phyloP scores from a whole-genome alignment of 2,888 invertebrate genomes.

The Luffia ferchaultella region DNA sequence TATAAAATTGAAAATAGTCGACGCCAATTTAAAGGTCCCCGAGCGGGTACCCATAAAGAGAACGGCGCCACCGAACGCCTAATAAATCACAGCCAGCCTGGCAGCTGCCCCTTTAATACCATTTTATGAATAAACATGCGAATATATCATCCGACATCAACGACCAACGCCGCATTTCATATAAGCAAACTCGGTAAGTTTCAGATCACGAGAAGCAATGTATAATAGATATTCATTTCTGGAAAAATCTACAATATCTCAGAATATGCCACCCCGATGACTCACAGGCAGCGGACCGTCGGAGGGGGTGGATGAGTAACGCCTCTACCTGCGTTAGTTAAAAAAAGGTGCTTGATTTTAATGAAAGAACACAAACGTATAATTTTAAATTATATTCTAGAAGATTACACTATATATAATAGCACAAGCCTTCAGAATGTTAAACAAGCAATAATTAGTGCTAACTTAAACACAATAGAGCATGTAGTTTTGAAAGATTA shows the following conservation, averaged over 20 bases:
- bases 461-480: background rate
- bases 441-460: background rate
- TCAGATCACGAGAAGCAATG: too few relatives aligned
- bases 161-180: too few relatives aligned
- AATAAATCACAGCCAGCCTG: constrained; percentile 29
- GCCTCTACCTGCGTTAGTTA: background rate
- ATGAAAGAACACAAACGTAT: too few relatives aligned
- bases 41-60: constrained; percentile 1
- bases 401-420: background rate
- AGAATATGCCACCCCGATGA: background rate
- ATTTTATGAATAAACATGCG: background rate
- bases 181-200: too few relatives aligned
- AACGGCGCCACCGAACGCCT: constrained; percentile 31
- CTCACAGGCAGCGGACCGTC: background rate
- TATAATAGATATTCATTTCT: too few relatives aligned
- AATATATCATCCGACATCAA: too few relatives aligned
- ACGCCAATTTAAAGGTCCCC: background rate
- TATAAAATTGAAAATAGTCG: background rate
- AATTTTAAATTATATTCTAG: too few relatives aligned
- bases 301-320: background rate
- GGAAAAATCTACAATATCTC: background rate
- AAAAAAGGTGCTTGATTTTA: background rate
- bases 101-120: background rate
- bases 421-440: too few relatives aligned
- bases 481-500: too few relatives aligned